These are phyloP conservation scores for Saguinus imperator DNA, from an alignment of 2,113 vertebrate genomes.

Conservation along the genomic window DNA sequence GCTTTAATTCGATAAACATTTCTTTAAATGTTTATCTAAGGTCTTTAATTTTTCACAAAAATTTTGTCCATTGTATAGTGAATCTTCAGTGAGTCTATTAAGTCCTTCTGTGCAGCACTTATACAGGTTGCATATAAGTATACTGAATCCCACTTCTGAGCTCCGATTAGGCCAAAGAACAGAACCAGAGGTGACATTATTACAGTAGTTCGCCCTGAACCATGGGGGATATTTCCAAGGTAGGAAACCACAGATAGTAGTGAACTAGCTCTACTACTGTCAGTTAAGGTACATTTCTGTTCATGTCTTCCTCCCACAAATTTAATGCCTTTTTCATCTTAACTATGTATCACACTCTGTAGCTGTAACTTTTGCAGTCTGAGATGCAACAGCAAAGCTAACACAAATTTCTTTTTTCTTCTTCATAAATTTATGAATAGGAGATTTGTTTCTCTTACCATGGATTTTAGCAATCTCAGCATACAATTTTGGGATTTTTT, in stretches of 20 bases:
- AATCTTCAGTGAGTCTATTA: neutral
- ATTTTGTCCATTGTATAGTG: neutral
- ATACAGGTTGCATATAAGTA: neutral
- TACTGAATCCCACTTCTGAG: neutral
- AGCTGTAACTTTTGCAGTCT: neutral
- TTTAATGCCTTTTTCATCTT: neutral
- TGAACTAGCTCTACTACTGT: neutral
- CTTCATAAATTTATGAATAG: neutral
- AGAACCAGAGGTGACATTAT: neutral
- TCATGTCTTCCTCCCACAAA: neutral
- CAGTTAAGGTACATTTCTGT: neutral
- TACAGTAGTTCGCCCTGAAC: neutral
- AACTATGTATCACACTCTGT: neutral
- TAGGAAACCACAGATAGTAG: neutral
- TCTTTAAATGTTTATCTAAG: neutral
- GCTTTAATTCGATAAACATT: neutral
- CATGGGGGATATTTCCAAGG: neutral
- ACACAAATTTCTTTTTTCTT: neutral
- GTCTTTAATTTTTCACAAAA: constrained; percentile 28
- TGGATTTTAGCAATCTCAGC: neutral
- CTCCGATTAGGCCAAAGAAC: neutral
- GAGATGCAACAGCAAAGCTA: neutral
- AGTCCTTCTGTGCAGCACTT: neutral
- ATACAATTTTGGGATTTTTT: neutral
- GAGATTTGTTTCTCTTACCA: neutral